These are phyloP conservation scores for Panthera leo DNA, from an alignment of 2,113 vertebrate genomes.

Conservation along the genomic window DNA sequence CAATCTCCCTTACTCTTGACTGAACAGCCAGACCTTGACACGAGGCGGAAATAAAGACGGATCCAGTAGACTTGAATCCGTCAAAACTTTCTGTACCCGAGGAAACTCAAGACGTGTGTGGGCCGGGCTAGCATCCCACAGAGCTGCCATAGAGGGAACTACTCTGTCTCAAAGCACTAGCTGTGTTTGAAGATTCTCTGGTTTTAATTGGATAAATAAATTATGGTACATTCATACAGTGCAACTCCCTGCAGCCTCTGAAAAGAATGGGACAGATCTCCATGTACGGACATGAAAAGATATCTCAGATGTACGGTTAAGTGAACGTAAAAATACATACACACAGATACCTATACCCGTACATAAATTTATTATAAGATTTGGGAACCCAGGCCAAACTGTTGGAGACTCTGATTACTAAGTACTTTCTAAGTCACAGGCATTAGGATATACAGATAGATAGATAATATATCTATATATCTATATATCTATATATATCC, in stretches of 20 bases:
- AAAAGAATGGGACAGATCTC: background rate
- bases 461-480: background rate
- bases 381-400: background rate
- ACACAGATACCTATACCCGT: fast-evolving
- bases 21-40: background rate
- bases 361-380: background rate
- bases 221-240: background rate
- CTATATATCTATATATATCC: background rate
- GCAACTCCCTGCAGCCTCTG: background rate
- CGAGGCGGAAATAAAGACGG: background rate
- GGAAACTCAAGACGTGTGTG: background rate
- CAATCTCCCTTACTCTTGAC: background rate
- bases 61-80: background rate
- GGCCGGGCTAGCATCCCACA: background rate
- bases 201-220: conserved; percentile 46
- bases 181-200: background rate
- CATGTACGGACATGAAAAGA: background rate
- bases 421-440: background rate
- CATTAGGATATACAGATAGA: background rate
- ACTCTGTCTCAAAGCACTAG: background rate
- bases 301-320: background rate
- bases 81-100: background rate
- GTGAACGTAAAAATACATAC: background rate
- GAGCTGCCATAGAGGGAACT: background rate
- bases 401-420: background rate